Conservation (phyloP, 2,113 vertebrate species). For the Eretmochelys imbricata region DNA sequence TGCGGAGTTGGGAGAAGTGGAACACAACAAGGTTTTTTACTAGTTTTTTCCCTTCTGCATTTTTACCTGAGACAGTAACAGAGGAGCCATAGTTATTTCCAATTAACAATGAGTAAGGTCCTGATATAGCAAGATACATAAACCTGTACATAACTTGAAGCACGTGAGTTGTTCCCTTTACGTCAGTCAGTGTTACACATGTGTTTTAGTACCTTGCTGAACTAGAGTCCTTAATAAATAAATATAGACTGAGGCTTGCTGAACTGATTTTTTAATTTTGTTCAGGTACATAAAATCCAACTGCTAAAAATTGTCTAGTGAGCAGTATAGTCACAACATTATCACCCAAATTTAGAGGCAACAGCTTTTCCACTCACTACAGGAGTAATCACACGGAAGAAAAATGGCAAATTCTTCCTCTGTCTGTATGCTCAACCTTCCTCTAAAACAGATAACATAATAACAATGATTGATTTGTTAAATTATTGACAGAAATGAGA, state of each 20-base stretch:
- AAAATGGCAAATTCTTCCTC: neutral
- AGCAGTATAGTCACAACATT: neutral
- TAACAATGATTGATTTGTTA: constrained; percentile 49
- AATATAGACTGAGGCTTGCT: neutral
- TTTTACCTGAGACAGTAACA: neutral
- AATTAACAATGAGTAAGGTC: neutral
- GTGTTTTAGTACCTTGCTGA: neutral
- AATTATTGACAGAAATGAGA: constrained; percentile 49
- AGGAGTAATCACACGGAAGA: neutral
- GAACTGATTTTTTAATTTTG: neutral
- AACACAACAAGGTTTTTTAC: neutral
- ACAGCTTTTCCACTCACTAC: neutral
- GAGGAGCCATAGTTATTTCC: neutral
- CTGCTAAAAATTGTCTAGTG: neutral
- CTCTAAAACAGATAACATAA: constrained; percentile 40
- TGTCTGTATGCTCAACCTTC: neutral
- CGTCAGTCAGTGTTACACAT: neutral
- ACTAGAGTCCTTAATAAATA: neutral
- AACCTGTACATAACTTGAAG: neutral
- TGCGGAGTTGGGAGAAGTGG: neutral
- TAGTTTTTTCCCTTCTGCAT: neutral
- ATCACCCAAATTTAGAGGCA: neutral
- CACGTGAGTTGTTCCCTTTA: neutral
- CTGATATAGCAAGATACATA: neutral
- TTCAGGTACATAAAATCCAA: neutral